Percentiles rank a stretch among this genome's conserved stretches.
Conservation (phyloP, 2,113 vertebrate species). For the Chiloscyllium plagiosum region DNA sequence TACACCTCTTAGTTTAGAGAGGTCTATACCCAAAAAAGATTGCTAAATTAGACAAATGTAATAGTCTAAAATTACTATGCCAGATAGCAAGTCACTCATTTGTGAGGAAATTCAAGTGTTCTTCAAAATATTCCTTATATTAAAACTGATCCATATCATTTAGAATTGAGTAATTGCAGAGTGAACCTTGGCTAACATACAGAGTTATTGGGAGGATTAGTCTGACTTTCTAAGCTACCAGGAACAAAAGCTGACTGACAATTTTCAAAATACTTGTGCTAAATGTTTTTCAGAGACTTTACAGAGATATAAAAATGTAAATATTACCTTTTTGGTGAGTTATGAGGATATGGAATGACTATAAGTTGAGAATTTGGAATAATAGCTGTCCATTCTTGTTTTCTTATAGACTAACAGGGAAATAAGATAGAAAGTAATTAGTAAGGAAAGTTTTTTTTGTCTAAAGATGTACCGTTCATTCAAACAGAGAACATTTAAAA, state of each 20-base stretch:
- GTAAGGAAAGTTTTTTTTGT: not conserved
- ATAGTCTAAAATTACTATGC: not conserved
- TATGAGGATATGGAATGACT: slow-evolving; percentile 87
- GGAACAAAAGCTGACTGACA: not conserved
- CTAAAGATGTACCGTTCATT: not conserved
- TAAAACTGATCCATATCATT: not conserved
- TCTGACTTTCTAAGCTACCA: not conserved
- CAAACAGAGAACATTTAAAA: not conserved
- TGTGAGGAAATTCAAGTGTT: not conserved
- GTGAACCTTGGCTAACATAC: not conserved
- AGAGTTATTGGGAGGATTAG: not conserved
- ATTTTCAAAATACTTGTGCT: not conserved
- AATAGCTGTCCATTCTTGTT: slow-evolving; percentile 93
- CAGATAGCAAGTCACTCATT: not conserved
- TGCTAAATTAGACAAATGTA: not conserved
- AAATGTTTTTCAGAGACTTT: not conserved
- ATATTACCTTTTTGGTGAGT: slow-evolving; percentile 76
- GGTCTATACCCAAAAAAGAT: not conserved
- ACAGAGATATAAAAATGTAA: not conserved
- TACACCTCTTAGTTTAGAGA: not conserved
- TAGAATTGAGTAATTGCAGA: not conserved
- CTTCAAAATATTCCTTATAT: not conserved
- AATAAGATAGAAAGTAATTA: slow-evolving; percentile 40
- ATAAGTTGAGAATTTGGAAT: slow-evolving; percentile 98
- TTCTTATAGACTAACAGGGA: slow-evolving; percentile 67